Evolutionary conservation across 2,113 vertebrate genomes (phyloP).

Genomic region (Taxidea taxus): DNA sequence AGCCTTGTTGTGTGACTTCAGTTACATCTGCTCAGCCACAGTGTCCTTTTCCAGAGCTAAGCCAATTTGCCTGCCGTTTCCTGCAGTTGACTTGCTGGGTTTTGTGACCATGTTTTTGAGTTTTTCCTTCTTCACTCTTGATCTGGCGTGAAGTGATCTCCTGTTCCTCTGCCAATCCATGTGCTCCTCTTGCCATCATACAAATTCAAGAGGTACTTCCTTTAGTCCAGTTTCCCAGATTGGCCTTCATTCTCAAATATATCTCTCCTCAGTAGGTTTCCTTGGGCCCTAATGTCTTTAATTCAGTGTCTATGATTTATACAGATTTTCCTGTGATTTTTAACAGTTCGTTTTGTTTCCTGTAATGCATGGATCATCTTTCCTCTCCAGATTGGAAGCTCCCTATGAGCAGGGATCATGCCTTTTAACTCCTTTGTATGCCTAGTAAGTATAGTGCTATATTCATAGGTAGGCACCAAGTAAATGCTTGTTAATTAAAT

Average conservation of each 20-base stretch:
- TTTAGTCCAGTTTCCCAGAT: neutral
- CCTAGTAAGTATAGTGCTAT: constrained; percentile 54
- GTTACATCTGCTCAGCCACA: neutral
- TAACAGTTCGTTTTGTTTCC: neutral
- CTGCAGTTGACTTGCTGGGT: neutral
- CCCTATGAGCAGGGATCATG: neutral
- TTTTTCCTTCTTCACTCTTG: neutral
- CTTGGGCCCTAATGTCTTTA: neutral
- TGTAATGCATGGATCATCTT: neutral
- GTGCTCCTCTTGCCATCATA: neutral
- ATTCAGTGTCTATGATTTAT: neutral
- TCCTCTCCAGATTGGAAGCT: constrained; percentile 21
- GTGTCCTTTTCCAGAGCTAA: neutral
- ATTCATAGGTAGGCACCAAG: constrained; percentile 48
- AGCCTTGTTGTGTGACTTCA: neutral
- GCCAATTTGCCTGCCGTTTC: neutral
- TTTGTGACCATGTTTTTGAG: neutral
- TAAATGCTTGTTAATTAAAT: constrained; percentile 70
- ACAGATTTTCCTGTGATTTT: neutral
- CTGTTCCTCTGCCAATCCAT: neutral
- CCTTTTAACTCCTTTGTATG: constrained; percentile 32
- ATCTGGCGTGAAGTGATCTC: neutral
- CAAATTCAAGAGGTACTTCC: neutral
- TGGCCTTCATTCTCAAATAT: neutral
- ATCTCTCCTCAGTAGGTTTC: neutral